Conservation (phyloP, 2,113 vertebrate genomes). For the western clawed frog (Xenopus tropicalis) region DNA sequence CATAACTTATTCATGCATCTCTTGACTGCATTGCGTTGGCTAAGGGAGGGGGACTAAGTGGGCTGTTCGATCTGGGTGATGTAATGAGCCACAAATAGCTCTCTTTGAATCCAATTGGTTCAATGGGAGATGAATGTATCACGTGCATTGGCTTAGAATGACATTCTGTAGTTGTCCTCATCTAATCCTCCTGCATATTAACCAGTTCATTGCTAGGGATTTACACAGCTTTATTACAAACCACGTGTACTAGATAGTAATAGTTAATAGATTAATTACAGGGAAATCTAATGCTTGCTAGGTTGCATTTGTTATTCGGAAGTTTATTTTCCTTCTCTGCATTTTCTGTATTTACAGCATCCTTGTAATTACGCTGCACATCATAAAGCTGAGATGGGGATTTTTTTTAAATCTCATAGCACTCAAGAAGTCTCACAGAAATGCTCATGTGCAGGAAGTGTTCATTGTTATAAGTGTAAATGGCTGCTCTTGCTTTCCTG, state of each 20-base stretch:
- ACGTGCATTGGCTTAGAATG: slow-evolving; percentile 38
- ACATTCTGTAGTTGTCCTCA: slow-evolving; percentile 27
- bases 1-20: slow-evolving; percentile 37
- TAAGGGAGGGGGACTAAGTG: slow-evolving; percentile 24
- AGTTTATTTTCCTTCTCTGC: too few relatives aligned
- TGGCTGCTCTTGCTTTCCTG: too few relatives aligned
- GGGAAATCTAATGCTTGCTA: background rate
- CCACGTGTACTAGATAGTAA: background rate
- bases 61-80: slow-evolving; percentile 30
- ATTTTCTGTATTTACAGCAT: too few relatives aligned
- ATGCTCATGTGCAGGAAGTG: too few relatives aligned
- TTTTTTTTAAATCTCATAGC: too few relatives aligned
- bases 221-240: background rate
- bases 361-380: too few relatives aligned
- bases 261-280: background rate
- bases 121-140: slow-evolving; percentile 23
- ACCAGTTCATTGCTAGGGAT: slow-evolving; percentile 16
- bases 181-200: slow-evolving; percentile 35
- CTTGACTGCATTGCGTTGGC: slow-evolving; percentile 37
- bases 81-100: slow-evolving; percentile 42
- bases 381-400: too few relatives aligned
- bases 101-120: slow-evolving; percentile 24
- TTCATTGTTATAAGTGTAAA: too few relatives aligned
- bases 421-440: too few relatives aligned
- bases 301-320: too few relatives aligned